These are phyloP conservation scores for Anhinga anhinga DNA, from an alignment of 2,113 vertebrate genomes.

Conservation along the genomic window DNA sequence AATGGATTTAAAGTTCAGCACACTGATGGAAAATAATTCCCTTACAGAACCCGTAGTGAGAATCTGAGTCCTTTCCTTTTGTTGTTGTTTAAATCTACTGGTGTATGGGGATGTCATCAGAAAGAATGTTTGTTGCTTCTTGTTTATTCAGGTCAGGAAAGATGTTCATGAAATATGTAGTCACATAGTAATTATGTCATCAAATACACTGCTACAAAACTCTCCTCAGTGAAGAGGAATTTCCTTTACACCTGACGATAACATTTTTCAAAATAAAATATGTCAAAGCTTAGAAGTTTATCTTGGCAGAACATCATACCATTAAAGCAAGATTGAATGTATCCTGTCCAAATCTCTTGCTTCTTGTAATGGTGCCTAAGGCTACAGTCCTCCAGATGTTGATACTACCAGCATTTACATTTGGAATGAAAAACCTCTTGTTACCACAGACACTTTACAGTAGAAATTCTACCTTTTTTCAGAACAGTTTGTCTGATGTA, in stretches of 20 bases:
- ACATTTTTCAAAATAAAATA: conserved; percentile 74
- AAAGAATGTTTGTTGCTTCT: conserved; percentile 28
- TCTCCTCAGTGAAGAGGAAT: conserved; percentile 65
- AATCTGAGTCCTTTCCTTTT: neutral
- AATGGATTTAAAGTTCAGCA: conserved; percentile 26
- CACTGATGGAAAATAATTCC: neutral
- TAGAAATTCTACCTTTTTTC: neutral
- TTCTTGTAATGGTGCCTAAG: conserved; percentile 71
- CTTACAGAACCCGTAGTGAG: neutral
- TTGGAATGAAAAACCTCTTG: conserved; percentile 7
- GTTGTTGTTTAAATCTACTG: neutral
- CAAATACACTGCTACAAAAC: conserved; percentile 19
- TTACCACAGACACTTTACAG: neutral
- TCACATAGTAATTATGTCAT: conserved; percentile 55
- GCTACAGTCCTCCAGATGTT: conserved; percentile 72
- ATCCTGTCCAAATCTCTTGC: conserved; percentile 79
- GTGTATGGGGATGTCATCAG: neutral
- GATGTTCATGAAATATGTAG: conserved; percentile 30
- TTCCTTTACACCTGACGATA: conserved; percentile 78
- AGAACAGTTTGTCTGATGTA: neutral
- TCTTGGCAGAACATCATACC: conserved; percentile 74
- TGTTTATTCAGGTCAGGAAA: conserved; percentile 57
- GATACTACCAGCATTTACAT: conserved; percentile 39
- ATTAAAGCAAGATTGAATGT: conserved; percentile 77
- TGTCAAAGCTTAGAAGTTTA: conserved; percentile 73